These are phyloP conservation scores for Nephila pilipes DNA, from an alignment of 1,140 invertebrate genomes.

Conservation along the genomic window DNA sequence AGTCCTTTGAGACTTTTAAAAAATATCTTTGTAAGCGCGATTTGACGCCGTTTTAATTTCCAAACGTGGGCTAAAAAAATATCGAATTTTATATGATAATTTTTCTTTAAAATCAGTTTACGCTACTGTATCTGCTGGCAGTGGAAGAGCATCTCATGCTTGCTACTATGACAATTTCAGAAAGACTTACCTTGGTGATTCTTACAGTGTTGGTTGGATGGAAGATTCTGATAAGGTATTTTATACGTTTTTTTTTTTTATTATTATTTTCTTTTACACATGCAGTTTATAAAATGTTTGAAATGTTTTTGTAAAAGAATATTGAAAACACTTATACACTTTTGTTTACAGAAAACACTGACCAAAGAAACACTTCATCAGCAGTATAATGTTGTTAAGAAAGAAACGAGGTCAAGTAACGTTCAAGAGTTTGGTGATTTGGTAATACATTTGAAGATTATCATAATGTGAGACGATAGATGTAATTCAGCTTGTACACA, in stretches of 20 bases:
- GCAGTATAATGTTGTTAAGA: constrained; percentile 84
- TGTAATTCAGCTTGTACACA: too few species aligned
- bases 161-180: constrained; percentile 84
- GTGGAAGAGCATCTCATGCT: constrained; percentile 84
- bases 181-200: constrained; percentile 84
- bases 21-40: too few species aligned
- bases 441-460: constrained; percentile 49
- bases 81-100: not conserved
- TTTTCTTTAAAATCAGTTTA: constrained; percentile 82
- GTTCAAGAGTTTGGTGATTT: constrained; percentile 85
- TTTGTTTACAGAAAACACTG: constrained; percentile 82
- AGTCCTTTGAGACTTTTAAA: too few species aligned
- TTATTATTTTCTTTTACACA: not conserved
- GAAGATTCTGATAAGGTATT: constrained; percentile 84
- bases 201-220: constrained; percentile 87
- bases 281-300: too few species aligned
- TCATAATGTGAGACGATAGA: too few species aligned
- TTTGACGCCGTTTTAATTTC: too few species aligned
- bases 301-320: not conserved
- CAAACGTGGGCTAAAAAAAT: too few species aligned
- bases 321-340: not conserved
- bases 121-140: constrained; percentile 86
- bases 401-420: constrained; percentile 85
- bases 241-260: not conserved
- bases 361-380: constrained; percentile 83